Base-by-base conservation (phyloP, 2,797 vertebrate species). In the Morus bassanus region DNA sequence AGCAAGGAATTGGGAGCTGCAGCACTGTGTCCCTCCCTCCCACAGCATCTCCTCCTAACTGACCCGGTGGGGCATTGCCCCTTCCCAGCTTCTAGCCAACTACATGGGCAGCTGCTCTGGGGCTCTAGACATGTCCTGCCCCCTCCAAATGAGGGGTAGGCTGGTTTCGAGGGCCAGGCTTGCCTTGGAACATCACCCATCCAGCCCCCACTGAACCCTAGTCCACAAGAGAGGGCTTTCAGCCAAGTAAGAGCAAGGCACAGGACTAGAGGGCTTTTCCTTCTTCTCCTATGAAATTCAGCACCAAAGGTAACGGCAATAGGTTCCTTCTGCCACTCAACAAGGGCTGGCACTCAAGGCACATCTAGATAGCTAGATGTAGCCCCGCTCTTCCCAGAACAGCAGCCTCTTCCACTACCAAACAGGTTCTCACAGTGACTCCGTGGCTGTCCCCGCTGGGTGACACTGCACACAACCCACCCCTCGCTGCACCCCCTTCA, bases 91-190 rank as follows among this genome's bases (percentile, higher is more conserved):
- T 5, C 6, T 6, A 41, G 68, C 57, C n/a, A 56, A 16, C 10
- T 13, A 31, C n/a, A 11, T 2, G 27, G 2, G 0, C 23, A 41
- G 57, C 77, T 37, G 70, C 56, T 16, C 61, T 6, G 10, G 45
- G 65, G 45, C 35, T 82, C 63, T 10, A 51, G 45, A 4, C 6
- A 1, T 2, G 33, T 60, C 53, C 67, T 60, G 59, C 25, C 18
- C 70, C 17, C 25, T 27, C 56, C 43, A 46, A 23, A 5, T 1
- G 8, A 45, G 0, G 0, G 19, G 12, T 3, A 2, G 4, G 28
- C 14, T 35, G 45, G 6, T 17, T 54, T 19, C 3, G 2, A 65
- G 69, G 51, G 41, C 28, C 0, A 4, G 54, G 24, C 15, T 53
- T 33, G 23, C 31, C 60, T 77, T 48, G n/a, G 74, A 65, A 7